A percentile compares a stretch with the other conserved stretches of the same genome.
Evolutionary conservation across 2,797 vertebrate species (phyloP).

Genomic region (Pachyuromys duprasi): DNA sequence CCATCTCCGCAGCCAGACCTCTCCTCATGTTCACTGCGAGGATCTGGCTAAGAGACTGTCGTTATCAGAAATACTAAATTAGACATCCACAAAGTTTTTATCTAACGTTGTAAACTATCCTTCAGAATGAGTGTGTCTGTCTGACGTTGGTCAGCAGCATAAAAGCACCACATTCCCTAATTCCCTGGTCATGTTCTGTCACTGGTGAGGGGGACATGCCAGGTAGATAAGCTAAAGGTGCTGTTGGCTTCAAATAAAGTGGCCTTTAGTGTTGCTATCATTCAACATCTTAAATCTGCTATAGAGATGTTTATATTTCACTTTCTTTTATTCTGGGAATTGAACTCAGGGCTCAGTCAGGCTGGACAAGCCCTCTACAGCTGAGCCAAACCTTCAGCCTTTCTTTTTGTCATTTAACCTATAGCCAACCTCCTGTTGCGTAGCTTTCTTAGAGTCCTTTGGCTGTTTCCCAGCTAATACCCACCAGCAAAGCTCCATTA

Average conservation of each 20-base stretch:
- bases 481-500: neutral
- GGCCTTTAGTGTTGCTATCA: slow-evolving; percentile 16
- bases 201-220: neutral
- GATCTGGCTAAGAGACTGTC: neutral
- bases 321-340: neutral
- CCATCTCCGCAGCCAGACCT: neutral
- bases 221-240: neutral
- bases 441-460: slow-evolving; percentile 44
- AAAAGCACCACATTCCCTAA: neutral
- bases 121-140: neutral
- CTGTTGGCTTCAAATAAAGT: slow-evolving; percentile 47
- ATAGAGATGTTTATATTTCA: neutral
- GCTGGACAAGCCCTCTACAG: neutral
- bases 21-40: neutral
- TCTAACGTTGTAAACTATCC: slow-evolving; percentile 5
- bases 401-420: neutral
- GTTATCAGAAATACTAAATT: slow-evolving; percentile 2
- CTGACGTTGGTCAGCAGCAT: neutral
- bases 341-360: neutral
- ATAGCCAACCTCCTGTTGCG: neutral
- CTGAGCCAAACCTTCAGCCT: neutral
- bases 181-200: neutral
- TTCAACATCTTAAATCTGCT: slow-evolving; percentile 25
- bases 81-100: slow-evolving; percentile 8
- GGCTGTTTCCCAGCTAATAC: neutral